Evolutionary conservation across 2,113 vertebrate genomes (phyloP).

Genomic region (Anarhynchus alexandrinus): DNA sequence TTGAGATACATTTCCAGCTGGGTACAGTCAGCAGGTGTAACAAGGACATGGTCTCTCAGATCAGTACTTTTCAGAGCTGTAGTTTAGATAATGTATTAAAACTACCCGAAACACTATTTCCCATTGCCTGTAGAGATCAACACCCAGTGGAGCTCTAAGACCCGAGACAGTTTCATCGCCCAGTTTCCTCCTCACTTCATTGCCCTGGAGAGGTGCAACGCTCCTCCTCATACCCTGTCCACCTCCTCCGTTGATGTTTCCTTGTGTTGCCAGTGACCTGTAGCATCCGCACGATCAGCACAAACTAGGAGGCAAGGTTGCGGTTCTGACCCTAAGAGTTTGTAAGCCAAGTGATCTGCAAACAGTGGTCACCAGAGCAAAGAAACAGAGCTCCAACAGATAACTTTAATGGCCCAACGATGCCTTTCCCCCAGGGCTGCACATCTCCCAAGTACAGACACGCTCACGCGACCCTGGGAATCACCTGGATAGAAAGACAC

Average conservation of each 20-base stretch:
- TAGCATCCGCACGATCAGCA: fast-evolving
- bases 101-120: neutral
- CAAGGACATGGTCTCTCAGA: neutral
- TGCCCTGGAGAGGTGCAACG: fast-evolving
- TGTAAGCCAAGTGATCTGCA: neutral
- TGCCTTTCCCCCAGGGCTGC: neutral
- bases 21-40: neutral
- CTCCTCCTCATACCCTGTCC: neutral
- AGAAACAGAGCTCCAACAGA: neutral
- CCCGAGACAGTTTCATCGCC: neutral
- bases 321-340: neutral
- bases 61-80: neutral
- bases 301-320: neutral
- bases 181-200: neutral
- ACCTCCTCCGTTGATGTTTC: fast-evolving
- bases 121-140: neutral
- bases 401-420: neutral
- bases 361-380: fast-evolving
- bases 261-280: neutral
- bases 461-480: fast-evolving
- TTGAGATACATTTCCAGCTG: neutral
- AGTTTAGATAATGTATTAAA: neutral
- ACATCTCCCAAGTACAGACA: neutral
- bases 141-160: neutral
- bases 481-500: fast-evolving